These are phyloP conservation scores for Meloidogyne hapla DNA, from an alignment of 1,140 invertebrate species.

Conservation along the genomic window DNA sequence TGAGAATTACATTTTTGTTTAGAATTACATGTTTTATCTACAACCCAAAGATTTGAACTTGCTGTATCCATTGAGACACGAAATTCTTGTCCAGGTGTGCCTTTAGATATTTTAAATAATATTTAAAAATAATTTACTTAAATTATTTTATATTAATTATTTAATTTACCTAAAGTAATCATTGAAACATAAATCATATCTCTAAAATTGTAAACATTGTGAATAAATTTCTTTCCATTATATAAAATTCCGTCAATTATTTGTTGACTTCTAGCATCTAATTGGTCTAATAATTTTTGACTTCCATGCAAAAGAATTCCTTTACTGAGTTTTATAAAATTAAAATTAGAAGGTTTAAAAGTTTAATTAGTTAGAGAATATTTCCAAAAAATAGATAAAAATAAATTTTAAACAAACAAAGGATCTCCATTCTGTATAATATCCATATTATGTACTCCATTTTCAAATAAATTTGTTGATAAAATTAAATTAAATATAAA, in stretches of 20 bases:
- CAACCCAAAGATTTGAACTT: slow-evolving; percentile 36
- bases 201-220: not conserved
- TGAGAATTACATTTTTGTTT: slow-evolving; percentile 5
- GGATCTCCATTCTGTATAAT: slow-evolving; percentile 5
- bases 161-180: not conserved
- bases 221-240: not conserved
- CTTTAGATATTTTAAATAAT: slow-evolving; percentile 19
- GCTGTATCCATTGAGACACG: slow-evolving; percentile 33
- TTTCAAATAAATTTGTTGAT: not conserved
- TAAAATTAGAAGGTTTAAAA: no score
- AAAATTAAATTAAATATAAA: not conserved
- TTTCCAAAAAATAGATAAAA: no score
- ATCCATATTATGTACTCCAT: not conserved
- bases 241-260: no score
- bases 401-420: not conserved
- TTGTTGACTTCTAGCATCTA: not conserved
- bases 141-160: no score
- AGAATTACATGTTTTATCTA: slow-evolving; percentile 19
- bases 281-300: slow-evolving; percentile 4
- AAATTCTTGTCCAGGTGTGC: slow-evolving; percentile 32
- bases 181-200: not conserved
- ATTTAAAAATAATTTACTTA: not conserved
- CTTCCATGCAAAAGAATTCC: not conserved
- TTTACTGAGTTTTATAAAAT: not conserved
- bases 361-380: no score